Evolutionary conservation across 2,888 invertebrate species (phyloP), one percentile per base, ranked within the genome.

Genomic region (Noctuana brunneofusca): DNA sequence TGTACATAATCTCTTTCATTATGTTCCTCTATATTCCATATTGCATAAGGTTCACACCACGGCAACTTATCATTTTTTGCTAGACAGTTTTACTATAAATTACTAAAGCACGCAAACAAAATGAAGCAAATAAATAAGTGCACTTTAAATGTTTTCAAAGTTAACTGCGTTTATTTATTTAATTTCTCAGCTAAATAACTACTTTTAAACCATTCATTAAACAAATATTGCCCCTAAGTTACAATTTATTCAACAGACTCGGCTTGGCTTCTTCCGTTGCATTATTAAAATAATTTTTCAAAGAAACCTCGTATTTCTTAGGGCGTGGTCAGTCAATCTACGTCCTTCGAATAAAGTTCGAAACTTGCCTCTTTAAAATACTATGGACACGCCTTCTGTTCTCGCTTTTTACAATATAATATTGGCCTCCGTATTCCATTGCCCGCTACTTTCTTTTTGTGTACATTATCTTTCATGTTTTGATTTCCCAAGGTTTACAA

Each of bases 341-440:
- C 53, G 66, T 67, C 70, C 64, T 68, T 69, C 65, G 59, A 68
- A 60, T 55, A 63, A 68, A 72, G 65, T 70, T 70, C 56, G 62
- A 66, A 71, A 70, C 69, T 71, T 71, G 56, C 63, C 53, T 53
- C 63, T 71, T 70, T 68, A 67, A 70, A 68, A 71, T 68, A 75
- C 68, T 67, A 57, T 46, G 56, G 57, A 55, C 58, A 68, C 72
- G 66, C 73, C 74, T 56, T 49, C 55, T 66, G 55, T 65, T 64
- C 49, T 63, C 64, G 58, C 66, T 65, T 68, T 52, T 11, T 56
- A 59, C 50, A 59, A 43, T 58, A 65, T 63, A 68, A 64, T 58
- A 62, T 20, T 38, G 56, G 41, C 32, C 24, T 54, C 53, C 41
- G 56, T 53, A 48, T 54, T 24, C 60, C 9, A 16, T 48, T 24